Evolutionary conservation across 2,797 vertebrate genomes (phyloP), one percentile per base, ranked within the genome.

Genomic region (Micropoecilia bifurca): DNA sequence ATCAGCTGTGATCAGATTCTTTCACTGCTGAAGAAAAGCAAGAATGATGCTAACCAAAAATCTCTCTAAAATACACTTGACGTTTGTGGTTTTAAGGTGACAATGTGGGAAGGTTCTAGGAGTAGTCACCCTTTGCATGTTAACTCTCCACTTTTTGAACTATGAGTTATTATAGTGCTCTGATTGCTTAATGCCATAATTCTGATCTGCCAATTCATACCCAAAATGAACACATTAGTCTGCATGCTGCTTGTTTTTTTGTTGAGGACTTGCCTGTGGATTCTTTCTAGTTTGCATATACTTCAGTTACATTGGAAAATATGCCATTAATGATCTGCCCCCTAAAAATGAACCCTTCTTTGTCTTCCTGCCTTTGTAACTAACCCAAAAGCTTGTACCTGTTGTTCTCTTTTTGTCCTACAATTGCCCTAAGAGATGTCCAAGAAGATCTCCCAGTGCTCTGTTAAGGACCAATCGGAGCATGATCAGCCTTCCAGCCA

Each of bases 371-470:
- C 46, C 30, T 92, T 55, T 90, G 73, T 91, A 80, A 95, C 89
- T 95, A 94, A 95, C 77, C 84, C 90, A 90, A 82, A 87, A 94
- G 93, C 88, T 72, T 94, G 83, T 94, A 78, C 91, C n/a, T 71
- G 68, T 85, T 94, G 86, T 96, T 93, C 80, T 83, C 71, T 78
- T 76, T 84, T 76, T 78, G 74, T 14, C 77, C 82, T 86, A 81
- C 87, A 78, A 93, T 71, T 84, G 89, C 92, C 88, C 71, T 91
- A 91, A 95, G 93, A 93, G 93, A 93, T 95, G 95, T 92, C 93
- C 79, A 88, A 92, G 90, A 93, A 92, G 93, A 90, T 81, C 53
- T 69, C 78, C 28, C 85, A 81, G 76, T 85, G 82, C 85, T 83
- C 91, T 74, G 80, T 83, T 46, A 77, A 77, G 63, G 93, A 91